These are phyloP conservation scores for Tauraco erythrolophus DNA, from an alignment of 2,113 vertebrate species.

Conservation along the genomic window DNA sequence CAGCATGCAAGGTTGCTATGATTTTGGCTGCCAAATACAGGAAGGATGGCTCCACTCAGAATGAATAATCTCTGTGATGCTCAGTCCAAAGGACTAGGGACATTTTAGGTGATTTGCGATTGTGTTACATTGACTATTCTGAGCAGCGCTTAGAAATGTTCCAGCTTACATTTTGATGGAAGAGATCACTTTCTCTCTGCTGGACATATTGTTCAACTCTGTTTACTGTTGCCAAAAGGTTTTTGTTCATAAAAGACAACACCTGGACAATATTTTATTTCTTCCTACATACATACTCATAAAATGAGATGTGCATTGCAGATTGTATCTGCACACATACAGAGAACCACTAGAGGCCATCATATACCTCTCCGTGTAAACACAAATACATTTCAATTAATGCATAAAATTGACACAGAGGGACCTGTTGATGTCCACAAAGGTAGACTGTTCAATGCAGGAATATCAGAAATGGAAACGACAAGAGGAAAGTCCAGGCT, in stretches of 20 bases:
- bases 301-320: background rate
- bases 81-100: background rate
- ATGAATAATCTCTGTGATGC: background rate
- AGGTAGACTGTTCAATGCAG: background rate
- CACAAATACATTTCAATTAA: background rate
- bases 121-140: background rate
- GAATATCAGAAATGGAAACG: background rate
- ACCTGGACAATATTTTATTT: background rate
- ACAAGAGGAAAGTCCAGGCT: background rate
- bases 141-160: background rate
- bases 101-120: background rate
- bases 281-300: background rate
- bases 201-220: background rate
- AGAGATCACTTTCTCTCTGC: background rate
- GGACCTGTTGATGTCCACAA: background rate
- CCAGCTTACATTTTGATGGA: background rate
- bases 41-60: background rate
- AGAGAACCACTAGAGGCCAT: slow-evolving; percentile 59
- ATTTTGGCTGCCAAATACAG: slow-evolving; percentile 9
- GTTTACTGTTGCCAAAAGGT: background rate
- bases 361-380: slow-evolving; percentile 18
- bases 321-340: background rate
- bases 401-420: background rate
- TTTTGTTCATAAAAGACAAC: slow-evolving; percentile 20
- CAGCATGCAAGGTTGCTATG: background rate